These are phyloP conservation scores for Drosophila nigrodunni DNA, from an alignment of 1,140 invertebrate species.

Conservation along the genomic window DNA sequence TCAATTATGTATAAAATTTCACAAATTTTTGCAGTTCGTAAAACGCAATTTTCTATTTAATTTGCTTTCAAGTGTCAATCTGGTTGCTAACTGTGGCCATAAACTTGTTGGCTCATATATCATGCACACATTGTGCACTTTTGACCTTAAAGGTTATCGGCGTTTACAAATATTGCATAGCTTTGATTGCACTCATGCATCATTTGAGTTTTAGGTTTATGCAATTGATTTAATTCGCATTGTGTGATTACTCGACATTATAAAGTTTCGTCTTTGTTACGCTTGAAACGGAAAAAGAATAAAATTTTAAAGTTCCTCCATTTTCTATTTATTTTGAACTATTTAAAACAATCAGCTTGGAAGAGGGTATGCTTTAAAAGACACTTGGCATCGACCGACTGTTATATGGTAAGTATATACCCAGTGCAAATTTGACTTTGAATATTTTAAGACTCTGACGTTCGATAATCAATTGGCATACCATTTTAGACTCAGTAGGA, in stretches of 20 bases:
- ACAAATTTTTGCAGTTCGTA: slow-evolving; percentile 69
- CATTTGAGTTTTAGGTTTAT: slow-evolving; percentile 80
- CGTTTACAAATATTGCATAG: slow-evolving; percentile 61
- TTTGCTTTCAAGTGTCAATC: slow-evolving; percentile 79
- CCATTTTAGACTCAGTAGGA: too few relatives aligned
- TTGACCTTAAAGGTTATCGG: slow-evolving; percentile 72
- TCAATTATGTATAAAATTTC: slow-evolving; percentile 84
- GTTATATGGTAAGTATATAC: too few relatives aligned
- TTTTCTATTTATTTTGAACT: too few relatives aligned
- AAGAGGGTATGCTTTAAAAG: too few relatives aligned
- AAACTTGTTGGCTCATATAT: slow-evolving; percentile 42
- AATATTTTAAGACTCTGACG: too few relatives aligned
- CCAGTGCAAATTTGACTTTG: too few relatives aligned
- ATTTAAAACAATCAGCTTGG: too few relatives aligned
- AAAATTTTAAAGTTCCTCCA: too few relatives aligned
- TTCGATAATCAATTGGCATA: too few relatives aligned
- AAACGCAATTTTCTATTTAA: slow-evolving; percentile 83
- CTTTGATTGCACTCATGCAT: slow-evolving; percentile 59
- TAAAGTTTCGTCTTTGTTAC: background rate
- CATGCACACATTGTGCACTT: slow-evolving; percentile 48
- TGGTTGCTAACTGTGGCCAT: slow-evolving; percentile 56
- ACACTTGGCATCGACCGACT: too few relatives aligned
- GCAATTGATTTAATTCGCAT: slow-evolving; percentile 70
- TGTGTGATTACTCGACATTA: slow-evolving; percentile 25
- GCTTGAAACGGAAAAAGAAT: too few relatives aligned